Conservation (phyloP, 2,797 vertebrate species). For the Hafferia zeledoni region DNA sequence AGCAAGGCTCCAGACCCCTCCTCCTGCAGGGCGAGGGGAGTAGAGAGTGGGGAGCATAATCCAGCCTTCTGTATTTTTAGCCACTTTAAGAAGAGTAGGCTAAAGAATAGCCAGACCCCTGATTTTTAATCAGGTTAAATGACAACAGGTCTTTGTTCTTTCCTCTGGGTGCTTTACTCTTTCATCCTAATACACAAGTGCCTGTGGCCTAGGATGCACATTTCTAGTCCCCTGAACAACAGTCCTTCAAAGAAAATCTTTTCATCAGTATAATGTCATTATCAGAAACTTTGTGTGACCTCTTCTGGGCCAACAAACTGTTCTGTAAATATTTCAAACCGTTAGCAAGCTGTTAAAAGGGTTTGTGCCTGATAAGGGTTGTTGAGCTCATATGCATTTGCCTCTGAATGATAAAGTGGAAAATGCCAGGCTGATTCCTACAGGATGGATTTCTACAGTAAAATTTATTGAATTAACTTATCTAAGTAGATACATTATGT, state of each 20-base stretch:
- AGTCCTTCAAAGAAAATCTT: neutral
- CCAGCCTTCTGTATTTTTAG: neutral
- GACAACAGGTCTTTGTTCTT: neutral
- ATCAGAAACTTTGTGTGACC: neutral
- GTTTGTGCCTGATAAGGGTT: neutral
- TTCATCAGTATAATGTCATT: neutral
- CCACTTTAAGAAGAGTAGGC: neutral
- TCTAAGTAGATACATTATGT: neutral
- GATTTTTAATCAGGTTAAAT: slow-evolving; percentile 5
- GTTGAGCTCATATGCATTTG: neutral
- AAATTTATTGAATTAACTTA: neutral
- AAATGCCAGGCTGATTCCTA: neutral
- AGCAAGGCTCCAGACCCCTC: accelerated
- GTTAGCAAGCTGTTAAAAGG: neutral
- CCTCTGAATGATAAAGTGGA: neutral
- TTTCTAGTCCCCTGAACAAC: neutral
- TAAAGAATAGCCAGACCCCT: neutral
- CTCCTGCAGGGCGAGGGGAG: neutral
- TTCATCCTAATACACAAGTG: neutral
- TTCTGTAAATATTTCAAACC: neutral
- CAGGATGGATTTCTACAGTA: neutral
- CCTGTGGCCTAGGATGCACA: neutral
- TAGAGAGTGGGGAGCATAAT: neutral
- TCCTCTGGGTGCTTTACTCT: neutral
- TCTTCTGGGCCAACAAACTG: neutral